phyloP scores from a whole-genome alignment of 2,113 vertebrate genomes.

The Trematocara variabile region DNA sequence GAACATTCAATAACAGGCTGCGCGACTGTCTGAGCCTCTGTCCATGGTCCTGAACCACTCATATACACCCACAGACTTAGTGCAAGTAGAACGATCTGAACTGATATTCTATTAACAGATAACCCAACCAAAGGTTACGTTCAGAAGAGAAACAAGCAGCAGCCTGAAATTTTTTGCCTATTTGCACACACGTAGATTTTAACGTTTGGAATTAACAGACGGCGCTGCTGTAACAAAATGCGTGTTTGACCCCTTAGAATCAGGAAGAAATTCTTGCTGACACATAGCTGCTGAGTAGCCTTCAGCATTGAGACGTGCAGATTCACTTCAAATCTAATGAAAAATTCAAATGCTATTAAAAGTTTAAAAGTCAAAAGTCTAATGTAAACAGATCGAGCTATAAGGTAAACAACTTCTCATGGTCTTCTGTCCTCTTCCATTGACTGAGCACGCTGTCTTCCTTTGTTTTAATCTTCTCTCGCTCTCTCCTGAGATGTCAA shows the following conservation, averaged over 20 bases:
- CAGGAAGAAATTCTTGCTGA: background rate
- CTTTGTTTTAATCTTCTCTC: constrained; percentile 16
- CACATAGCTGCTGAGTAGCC: background rate
- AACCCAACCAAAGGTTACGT: background rate
- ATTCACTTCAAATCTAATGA: constrained; percentile 20
- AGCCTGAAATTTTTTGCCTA: background rate
- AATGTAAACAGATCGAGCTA: constrained; percentile 15
- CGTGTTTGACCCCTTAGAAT: background rate
- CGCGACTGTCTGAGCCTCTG: constrained; percentile 66
- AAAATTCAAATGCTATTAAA: constrained; percentile 37
- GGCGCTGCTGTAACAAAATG: background rate
- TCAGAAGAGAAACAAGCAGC: background rate
- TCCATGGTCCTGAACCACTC: constrained; percentile 78
- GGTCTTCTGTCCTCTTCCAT: constrained; percentile 10
- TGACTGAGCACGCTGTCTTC: background rate
- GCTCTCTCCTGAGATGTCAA: constrained; percentile 43
- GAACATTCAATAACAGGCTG: constrained; percentile 52
- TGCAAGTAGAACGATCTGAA: constrained; percentile 25
- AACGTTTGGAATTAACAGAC: background rate
- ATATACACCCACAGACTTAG: constrained; percentile 54
- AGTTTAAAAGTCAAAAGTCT: constrained; percentile 24
- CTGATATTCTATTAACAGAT: background rate
- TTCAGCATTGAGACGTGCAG: background rate
- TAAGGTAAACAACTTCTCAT: background rate
- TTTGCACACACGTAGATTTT: background rate